A percentile compares a stretch with the other conserved stretches of the same genome.
Conservation (phyloP, 2,888 invertebrate species). For the Chrysotoxum bicinctum region DNA sequence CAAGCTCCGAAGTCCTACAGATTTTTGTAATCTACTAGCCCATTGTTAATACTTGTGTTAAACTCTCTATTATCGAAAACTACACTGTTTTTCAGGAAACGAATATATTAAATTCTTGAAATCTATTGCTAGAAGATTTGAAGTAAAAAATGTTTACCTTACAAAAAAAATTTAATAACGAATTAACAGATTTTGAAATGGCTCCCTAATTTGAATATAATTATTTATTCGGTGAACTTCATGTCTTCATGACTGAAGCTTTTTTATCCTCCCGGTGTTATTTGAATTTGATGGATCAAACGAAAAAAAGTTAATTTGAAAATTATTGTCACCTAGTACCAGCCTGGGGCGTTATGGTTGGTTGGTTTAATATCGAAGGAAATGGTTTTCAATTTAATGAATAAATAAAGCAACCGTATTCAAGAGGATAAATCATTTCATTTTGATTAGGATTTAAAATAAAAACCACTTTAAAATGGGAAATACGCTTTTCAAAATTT, state of each 20-base stretch:
- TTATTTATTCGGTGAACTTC: neutral
- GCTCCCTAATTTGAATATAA: neutral
- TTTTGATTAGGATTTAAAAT: neutral
- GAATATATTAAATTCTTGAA: neutral
- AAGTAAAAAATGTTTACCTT: neutral
- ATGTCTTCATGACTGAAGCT: neutral
- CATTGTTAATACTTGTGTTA: too few species aligned
- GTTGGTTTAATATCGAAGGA: neutral
- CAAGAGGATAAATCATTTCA: neutral
- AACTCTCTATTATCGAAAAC: too few species aligned
- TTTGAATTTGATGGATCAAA: neutral
- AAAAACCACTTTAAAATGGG: neutral
- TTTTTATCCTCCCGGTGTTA: neutral
- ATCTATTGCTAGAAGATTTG: neutral
- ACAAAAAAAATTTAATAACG: neutral
- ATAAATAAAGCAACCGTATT: neutral
- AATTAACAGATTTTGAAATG: neutral
- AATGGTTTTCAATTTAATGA: neutral
- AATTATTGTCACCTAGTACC: neutral
- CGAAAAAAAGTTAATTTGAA: neutral
- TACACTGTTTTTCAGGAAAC: too few species aligned
- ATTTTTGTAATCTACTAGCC: too few species aligned
- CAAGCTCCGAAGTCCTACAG: too few species aligned
- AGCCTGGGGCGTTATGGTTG: neutral
- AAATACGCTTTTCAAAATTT: neutral